Conservation (phyloP, 2,797 vertebrate species). For the Liasis olivaceus region DNA sequence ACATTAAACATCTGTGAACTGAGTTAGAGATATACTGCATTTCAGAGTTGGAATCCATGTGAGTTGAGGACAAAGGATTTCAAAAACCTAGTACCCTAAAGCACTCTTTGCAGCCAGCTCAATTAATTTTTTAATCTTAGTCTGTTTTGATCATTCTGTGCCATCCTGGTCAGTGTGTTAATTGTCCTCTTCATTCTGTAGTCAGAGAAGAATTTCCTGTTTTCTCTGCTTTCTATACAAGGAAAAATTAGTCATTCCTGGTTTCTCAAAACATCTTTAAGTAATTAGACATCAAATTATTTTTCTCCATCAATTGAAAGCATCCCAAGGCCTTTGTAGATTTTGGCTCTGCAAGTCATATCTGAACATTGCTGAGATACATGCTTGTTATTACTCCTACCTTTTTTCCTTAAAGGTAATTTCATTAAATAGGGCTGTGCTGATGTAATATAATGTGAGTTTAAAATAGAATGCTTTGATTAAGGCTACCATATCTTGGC, state of each 20-base stretch:
- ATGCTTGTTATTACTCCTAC: not conserved
- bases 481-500: not conserved
- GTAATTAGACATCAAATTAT: not conserved
- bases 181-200: not conserved
- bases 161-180: constrained; percentile 6
- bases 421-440: not conserved
- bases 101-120: constrained; percentile 28
- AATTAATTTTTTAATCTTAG: not conserved
- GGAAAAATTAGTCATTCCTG: not conserved
- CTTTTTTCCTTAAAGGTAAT: not conserved
- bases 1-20: not conserved
- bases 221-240: not conserved
- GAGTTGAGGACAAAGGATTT: constrained; percentile 17
- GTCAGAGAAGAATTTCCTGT: not conserved
- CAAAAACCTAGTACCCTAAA: constrained; percentile 31
- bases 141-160: constrained; percentile 35
- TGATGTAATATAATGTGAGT: not conserved
- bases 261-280: not conserved
- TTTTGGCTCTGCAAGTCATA: not conserved
- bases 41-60: not conserved
- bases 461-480: not conserved
- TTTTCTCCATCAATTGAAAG: not conserved
- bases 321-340: not conserved
- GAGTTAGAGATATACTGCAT: not conserved
- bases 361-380: no score